Base-by-base conservation (phyloP, 1,140 invertebrate genomes). In the Mylabris phalerata region DNA sequence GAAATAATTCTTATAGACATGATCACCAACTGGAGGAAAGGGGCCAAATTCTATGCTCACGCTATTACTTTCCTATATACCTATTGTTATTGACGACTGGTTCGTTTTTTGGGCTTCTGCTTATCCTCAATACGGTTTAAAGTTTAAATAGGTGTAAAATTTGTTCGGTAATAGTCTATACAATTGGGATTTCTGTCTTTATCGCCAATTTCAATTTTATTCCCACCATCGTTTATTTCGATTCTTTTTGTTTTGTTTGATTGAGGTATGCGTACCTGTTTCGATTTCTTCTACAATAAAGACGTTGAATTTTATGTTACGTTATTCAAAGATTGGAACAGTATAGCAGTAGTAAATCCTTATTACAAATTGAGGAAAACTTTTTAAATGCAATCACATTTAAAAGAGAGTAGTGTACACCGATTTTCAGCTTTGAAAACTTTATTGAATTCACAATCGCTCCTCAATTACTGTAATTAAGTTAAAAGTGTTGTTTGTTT, bases 131-230 rank as follows among this genome's bases (percentile, higher is more conserved):
- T 51, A 50, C 66, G 61, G 65, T 70, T 72, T 66, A 67, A 68
- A 72, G 68, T 69, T 19, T 72, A 70, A 72, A 72, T 72, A 72
- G 70, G 70, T 72, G 70, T 71, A 72, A 72, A 71, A 72, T 72
- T 70, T 69, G 61, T 69, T 66, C 56, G 60, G 68, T 69, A 70
- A 71, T 70, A 69, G 67, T 69, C 67, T 64, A 55, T 51, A 48
- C 59, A 42, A 42, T 7, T 7, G 9, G 41, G 9, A 10, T 42
- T 42, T 42, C 3, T 42, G 9, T 42, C 41, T 42, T 11, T 9
- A 11, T 51, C 41, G 50, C 50, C 50, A n/a, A 9, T 42, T 51
- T 42, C 48, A 9, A 4, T 13, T 19, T 39, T 32, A 32, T 40
- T 41, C 13, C 10, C 39, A 32, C 38, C 39, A 9, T 42, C 24